Evolutionary conservation across 1,140 invertebrate species (phyloP).

Genomic region (Trichogramma pretiosum): DNA sequence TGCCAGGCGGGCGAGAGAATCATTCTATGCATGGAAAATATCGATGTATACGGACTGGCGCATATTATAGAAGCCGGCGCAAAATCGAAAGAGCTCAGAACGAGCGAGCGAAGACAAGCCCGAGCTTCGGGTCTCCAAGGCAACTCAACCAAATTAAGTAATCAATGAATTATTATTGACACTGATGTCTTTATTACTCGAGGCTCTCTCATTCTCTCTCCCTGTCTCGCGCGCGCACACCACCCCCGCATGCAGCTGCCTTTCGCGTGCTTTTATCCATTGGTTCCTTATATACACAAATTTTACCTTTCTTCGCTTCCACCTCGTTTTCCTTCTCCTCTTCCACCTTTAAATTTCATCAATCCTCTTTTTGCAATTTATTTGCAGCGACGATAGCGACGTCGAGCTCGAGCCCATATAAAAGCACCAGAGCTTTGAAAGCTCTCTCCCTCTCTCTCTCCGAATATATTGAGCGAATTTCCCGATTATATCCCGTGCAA

Average conservation of each 20-base stretch:
- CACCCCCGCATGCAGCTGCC: no score
- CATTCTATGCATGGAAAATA: conserved; percentile 36
- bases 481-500: no score
- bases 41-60: no score
- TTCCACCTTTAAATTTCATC: conserved; percentile 8
- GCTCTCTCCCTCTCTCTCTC: conserved; percentile 2
- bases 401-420: no score
- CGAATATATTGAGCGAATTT: no score
- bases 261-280: neutral
- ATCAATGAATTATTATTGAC: conserved; percentile 49
- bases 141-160: conserved; percentile 45
- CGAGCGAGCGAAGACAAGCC: no score
- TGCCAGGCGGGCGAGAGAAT: no score
- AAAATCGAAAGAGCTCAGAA: conserved; percentile 26
- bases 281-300: no score
- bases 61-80: no score
- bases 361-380: conserved; percentile 23
- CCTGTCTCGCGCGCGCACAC: no score
- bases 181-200: conserved; percentile 37
- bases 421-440: no score
- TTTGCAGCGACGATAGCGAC: neutral
- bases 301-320: conserved; percentile 14
- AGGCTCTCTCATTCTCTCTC: no score
- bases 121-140: conserved; percentile 42
- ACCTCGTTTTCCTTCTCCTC: conserved; percentile 6